Conservation (phyloP, 2,113 vertebrate species). For the Lamprotornis superbus region DNA sequence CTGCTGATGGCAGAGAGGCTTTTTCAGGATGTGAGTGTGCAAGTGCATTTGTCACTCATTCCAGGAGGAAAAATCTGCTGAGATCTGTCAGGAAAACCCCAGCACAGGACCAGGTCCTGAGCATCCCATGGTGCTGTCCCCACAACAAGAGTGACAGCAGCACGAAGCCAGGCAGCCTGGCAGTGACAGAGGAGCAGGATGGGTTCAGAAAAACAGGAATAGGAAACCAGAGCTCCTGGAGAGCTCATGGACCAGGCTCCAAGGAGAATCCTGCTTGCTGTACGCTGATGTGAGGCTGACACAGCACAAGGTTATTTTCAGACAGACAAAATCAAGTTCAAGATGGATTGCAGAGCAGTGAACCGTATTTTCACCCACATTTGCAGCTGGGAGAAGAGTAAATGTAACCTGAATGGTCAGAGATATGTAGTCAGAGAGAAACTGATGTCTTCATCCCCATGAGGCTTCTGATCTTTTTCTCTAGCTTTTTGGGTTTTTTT, state of each 20-base stretch:
- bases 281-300: not conserved
- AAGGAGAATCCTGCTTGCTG: not conserved
- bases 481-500: too few relatives aligned
- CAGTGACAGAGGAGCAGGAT: not conserved
- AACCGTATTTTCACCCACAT: not conserved
- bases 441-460: not conserved
- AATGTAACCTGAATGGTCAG: not conserved
- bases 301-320: not conserved
- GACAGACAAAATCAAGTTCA: not conserved
- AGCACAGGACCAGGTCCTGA: not conserved
- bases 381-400: not conserved
- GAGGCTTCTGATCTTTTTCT: not conserved
- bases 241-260: not conserved
- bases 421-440: not conserved
- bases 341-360: not conserved
- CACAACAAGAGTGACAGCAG: not conserved
- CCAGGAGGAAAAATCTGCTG: not conserved
- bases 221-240: not conserved
- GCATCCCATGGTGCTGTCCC: accelerated
- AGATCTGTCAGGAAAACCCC: not conserved
- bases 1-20: not conserved
- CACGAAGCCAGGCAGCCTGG: not conserved
- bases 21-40: accelerated
- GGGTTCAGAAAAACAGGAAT: not conserved
- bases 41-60: not conserved